phyloP scores from a whole-genome alignment of 92 coral and sea anemone species.

The Palythoa grandiflora region DNA sequence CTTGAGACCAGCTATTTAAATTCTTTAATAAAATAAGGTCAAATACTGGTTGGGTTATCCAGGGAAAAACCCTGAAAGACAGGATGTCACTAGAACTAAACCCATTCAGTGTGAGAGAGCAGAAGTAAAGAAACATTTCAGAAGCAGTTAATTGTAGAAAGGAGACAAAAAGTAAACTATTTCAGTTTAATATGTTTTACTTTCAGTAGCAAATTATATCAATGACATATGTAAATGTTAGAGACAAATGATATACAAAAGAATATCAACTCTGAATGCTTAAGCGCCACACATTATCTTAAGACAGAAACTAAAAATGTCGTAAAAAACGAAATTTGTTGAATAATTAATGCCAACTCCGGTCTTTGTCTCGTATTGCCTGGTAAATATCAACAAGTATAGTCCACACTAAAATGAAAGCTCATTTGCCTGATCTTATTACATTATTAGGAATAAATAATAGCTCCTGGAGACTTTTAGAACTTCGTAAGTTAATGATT shows the following conservation, averaged over 20 bases:
- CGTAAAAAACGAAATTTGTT: background rate
- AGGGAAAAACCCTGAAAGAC: conserved; percentile 9
- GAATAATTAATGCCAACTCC: conserved; percentile 25
- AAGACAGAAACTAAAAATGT: background rate
- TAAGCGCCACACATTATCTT: no score
- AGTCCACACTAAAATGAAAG: background rate
- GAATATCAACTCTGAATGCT: background rate
- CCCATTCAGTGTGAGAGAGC: background rate
- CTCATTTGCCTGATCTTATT: background rate
- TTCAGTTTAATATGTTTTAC: background rate
- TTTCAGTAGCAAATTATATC: background rate
- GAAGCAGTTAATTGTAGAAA: background rate
- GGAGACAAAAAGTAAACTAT: background rate
- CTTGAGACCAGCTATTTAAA: background rate
- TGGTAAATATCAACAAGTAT: background rate
- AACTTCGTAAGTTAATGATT: background rate
- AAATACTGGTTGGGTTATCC: conserved; percentile 14
- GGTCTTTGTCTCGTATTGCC: conserved; percentile 44
- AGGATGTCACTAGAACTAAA: background rate
- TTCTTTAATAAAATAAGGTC: background rate
- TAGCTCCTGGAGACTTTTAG: background rate
- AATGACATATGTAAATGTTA: background rate
- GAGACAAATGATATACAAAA: background rate
- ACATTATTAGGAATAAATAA: background rate
- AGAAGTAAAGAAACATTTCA: background rate